Percentiles rank a stretch among this genome's conserved stretches.
phyloP scores from a whole-genome alignment of 2,888 invertebrate species.

The Sisyra terminalis region DNA sequence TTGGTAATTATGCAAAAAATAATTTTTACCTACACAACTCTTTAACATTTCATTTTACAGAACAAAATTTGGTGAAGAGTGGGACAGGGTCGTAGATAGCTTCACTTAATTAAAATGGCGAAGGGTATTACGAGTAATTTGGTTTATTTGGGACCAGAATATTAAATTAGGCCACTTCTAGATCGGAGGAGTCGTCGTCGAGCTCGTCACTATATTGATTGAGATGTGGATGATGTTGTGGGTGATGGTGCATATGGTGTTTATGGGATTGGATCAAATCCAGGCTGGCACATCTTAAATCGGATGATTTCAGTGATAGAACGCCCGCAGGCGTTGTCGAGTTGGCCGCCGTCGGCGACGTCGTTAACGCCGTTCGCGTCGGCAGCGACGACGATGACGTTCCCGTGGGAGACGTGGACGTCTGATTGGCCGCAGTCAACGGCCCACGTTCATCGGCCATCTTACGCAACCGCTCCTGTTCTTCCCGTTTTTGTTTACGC shows the following conservation, averaged over 20 bases:
- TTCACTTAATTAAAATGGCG: too few relatives aligned
- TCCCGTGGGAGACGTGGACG: constrained; percentile 14
- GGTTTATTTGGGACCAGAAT: too few relatives aligned
- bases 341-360: constrained; percentile 15
- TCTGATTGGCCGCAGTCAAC: constrained; percentile 22
- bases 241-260: too few relatives aligned
- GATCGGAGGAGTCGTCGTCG: constrained; percentile 59
- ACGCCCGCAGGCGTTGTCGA: constrained; percentile 17
- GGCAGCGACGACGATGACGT: constrained; percentile 19
- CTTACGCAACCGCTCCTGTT: constrained; percentile 66
- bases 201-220: constrained; percentile 35
- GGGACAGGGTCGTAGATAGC: too few relatives aligned
- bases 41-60: too few relatives aligned
- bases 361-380: constrained; percentile 25
- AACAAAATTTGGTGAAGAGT: too few relatives aligned
- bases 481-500: constrained; percentile 87
- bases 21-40: too few relatives aligned
- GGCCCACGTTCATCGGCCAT: constrained; percentile 53
- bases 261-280: too few relatives aligned
- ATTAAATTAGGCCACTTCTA: constrained; percentile 73
- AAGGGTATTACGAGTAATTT: too few relatives aligned
- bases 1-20: too few relatives aligned
- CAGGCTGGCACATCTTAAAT: constrained; percentile 16
- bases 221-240: constrained; percentile 5
- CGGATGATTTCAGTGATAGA: constrained; percentile 22